Base-by-base conservation (phyloP, 2,113 vertebrate genomes). In the Pseudonaja textilis region DNA sequence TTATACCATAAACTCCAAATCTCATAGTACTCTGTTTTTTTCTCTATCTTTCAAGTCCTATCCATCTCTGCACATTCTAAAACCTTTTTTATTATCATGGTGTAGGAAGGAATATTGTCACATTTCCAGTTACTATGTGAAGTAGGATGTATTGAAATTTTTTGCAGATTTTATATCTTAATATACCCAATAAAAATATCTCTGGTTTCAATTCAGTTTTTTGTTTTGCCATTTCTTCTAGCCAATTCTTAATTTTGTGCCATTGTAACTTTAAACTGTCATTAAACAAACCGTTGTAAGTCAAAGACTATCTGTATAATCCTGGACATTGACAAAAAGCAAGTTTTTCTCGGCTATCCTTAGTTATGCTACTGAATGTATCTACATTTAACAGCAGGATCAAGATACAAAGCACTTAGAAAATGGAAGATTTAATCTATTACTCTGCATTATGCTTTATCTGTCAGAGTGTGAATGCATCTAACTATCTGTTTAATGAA, bases 361-460 rank as follows among this genome's bases (percentile, higher is more conserved):
- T 45, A n/a, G n/a, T 89, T 54, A 74, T 3, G 1, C 20, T 20
- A 1, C 50, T 22, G 23, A 34, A 47, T 18, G 5, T 34, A 55
- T 45, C 87, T 87, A 87, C 91, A 23, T 91, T 22, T 89, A 1
- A 0, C 42, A 29, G 59, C 0, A 0, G 4, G 59, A 85, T 7
- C 23, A 9, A 88, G n/a, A 92, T 88, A 23, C 45, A 64, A 34
- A 52, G 16, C 4, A 0, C 29, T 64, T 88, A n/a, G 87, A 52
- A 89, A 92, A 39, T 29, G 42, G 7, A 1, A 1, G 3, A 22
- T 85, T 85, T 91, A 4, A 81, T 55, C 18, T 1, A 81, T 88
- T 89, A 0, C 0, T 89, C 52, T n/a, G 88, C 89, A 88, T 92
- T 92, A 7, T 89, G 26, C 45, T 95, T 89, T 74, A 90, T 64